Conservation (phyloP, 2,797 vertebrate genomes). For the Onychomys torridus region DNA sequence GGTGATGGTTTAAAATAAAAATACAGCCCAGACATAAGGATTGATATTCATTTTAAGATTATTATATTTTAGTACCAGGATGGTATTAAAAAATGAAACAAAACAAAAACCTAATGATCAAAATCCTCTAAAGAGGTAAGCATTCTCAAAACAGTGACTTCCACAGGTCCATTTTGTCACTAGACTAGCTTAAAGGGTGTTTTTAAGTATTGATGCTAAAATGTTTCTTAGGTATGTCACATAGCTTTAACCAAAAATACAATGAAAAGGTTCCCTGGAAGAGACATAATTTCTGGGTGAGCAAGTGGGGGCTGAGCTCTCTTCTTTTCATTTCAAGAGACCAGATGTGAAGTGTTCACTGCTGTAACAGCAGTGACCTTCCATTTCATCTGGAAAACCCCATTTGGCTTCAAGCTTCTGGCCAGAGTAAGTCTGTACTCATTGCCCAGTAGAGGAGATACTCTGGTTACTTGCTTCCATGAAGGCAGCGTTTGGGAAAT, state of each 20-base stretch:
- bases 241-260: conserved; percentile 73
- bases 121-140: conserved; percentile 59
- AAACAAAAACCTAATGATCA: conserved; percentile 22
- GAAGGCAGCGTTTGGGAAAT: conserved; percentile 62
- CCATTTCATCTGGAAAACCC: conserved; percentile 84
- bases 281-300: conserved; percentile 74
- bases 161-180: background rate
- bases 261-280: conserved; percentile 60
- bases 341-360: conserved; percentile 80
- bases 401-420: conserved; percentile 85
- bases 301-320: conserved; percentile 61
- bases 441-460: conserved; percentile 59
- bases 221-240: conserved; percentile 6
- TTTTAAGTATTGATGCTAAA: conserved; percentile 49
- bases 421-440: conserved; percentile 78
- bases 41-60: conserved; percentile 74
- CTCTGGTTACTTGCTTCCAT: conserved; percentile 65
- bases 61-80: conserved; percentile 49
- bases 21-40: conserved; percentile 50
- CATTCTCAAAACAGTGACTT: conserved; percentile 66
- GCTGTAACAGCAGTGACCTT: conserved; percentile 81
- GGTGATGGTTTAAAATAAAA: conserved; percentile 79
- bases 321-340: conserved; percentile 76
- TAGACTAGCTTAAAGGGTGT: conserved; percentile 44
- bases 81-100: conserved; percentile 38